Base-by-base conservation (phyloP, 2,888 invertebrate genomes). In the Ochlodes sylvanus region DNA sequence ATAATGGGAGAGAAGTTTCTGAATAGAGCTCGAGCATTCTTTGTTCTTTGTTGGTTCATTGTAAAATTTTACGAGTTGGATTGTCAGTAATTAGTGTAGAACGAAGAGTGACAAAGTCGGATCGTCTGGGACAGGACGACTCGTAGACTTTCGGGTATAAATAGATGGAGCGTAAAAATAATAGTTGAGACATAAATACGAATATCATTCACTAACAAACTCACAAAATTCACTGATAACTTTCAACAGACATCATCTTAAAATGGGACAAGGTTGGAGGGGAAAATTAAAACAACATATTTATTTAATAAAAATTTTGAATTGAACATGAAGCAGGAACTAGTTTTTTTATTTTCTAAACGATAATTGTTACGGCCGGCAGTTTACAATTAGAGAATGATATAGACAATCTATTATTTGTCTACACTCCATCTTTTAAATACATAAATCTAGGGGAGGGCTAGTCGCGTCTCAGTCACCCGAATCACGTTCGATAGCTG, bases 401-500 rank as follows among this genome's bases (percentile, higher is more conserved):
- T 0, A 38, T 12, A 38, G 10, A 38, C 1, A 12, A 38, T 10
- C 38, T 10, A 38, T 38, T 38, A 38, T 10, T 12, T 10, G 7
- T 34, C 2, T 38, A 10, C 38, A 12, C 38, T 38, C 12, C 38
- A 38, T 38, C 38, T 38, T 12, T 38, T 1, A 10, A 9, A 38
- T 10, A 38, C 38, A 38, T 12, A 38, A 38, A 12, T 38, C 38
- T 38, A 38, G 38, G 38, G 38, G 12, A 2, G 10, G 12, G 38
- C 38, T 38, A 38, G 38, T 38, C 38, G 27, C 12, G 38, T 71
- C 70, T 66, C 71, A 66, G 73, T 63, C 65, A 70, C 68, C 63
- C 73, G 76, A 60, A 52, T 75, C 77, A 75, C 86, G 87, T 79
- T 88, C 89, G 84, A 89, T 89, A 89, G 71, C 75, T 87, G 89